Base-by-base conservation (phyloP, 2,113 vertebrate genomes). In the Myodes glareolus region DNA sequence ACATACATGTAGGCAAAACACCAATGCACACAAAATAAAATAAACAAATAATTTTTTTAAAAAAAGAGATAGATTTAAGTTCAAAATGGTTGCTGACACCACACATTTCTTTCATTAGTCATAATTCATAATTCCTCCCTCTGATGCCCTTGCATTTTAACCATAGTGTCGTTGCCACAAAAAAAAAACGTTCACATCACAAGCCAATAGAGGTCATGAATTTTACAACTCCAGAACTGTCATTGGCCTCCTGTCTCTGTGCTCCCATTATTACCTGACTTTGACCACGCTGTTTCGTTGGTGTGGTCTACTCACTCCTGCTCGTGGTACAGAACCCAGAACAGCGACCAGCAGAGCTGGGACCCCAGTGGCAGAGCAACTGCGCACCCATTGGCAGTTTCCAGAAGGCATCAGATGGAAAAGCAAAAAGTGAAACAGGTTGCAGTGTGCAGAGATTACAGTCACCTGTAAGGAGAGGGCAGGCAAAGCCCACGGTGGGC, bases 351-450 rank as follows among this genome's bases (percentile, higher is more conserved):
- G 58, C n/a, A 85, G 50, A 61, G 33, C 5, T 21, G 29, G 61
- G 7, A 52, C 39, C 82, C 42, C 9, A 16, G 2, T 4, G 14
- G 23, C 42, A 52, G 47, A 39, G 55, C 3, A 42, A 45, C 25
- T 1, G 11, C 16, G 21, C 1, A 23, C 17, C 2, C 27, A 13
- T 5, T 27, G 16, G 33, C 7, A 2, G 9, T 47, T 7, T 65
- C n/a, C 17, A 65, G 39, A 72, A 78, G 10, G 5, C 31, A 19
- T 31, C 31, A 36, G 13, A 21, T 12, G 27, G 33, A 84, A 68
- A 77, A 27, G 45, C 3, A 17, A 17, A 67, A 65, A 8, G 3
- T 50, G 72, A 33, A 21, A 45, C 14, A 85, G n/a, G 25, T 45
- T 67, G 42, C 82, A 86, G 39, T 45, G 39, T 65, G 3, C 39